phyloP scores from a whole-genome alignment of 2,113 vertebrate species.

The Crotalus horridus region DNA sequence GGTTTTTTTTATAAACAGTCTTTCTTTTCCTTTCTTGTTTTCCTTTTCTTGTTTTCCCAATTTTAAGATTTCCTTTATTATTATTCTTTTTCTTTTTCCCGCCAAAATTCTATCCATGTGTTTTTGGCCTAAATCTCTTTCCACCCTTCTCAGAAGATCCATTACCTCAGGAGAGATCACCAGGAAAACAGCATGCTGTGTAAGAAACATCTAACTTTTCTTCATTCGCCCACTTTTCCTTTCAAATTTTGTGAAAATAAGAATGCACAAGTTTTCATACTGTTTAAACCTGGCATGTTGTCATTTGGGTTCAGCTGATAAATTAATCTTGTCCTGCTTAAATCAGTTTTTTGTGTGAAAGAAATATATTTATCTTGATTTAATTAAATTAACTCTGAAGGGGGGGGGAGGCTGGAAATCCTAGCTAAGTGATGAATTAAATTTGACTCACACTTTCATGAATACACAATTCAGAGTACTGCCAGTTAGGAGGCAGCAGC shows the following conservation, averaged over 20 bases:
- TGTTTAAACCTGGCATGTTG: not conserved
- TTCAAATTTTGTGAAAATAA: not conserved
- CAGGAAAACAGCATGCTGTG: not conserved
- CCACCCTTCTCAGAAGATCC: not conserved
- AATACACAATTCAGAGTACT: not conserved
- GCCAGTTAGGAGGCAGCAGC: not conserved
- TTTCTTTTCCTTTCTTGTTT: not conserved
- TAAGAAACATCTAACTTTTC: not conserved
- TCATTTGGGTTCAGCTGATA: not conserved
- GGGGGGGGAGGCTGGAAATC: not conserved
- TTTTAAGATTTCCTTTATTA: not conserved
- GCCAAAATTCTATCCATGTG: not conserved
- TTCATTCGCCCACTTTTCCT: not conserved
- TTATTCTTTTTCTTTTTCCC: not conserved
- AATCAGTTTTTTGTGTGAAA: not conserved
- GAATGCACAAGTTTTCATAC: not conserved
- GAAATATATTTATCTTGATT: too few relatives aligned
- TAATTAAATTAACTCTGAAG: not conserved
- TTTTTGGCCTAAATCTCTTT: not conserved
- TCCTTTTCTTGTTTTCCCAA: not conserved
- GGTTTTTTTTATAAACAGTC: not conserved
- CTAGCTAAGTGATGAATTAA: not conserved
- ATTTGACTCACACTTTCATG: not conserved
- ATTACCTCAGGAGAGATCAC: not conserved
- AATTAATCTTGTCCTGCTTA: not conserved